Evolutionary conservation across 2,888 invertebrate species (phyloP).

Genomic region (Leucoptera coffeella): DNA sequence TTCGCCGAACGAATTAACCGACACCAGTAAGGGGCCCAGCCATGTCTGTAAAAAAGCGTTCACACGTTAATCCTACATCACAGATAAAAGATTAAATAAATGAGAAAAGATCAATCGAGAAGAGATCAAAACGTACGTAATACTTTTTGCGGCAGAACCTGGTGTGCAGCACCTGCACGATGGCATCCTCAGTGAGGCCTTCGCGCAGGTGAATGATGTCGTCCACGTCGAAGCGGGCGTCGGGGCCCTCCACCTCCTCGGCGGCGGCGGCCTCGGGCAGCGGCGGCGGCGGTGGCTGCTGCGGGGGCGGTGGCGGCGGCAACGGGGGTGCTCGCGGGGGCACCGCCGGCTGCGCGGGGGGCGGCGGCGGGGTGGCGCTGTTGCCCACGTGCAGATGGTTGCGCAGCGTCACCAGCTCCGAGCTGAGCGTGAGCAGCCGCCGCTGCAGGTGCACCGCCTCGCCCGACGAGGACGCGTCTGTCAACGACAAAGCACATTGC

Average conservation of each 20-base stretch:
- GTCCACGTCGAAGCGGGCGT: constrained; percentile 57
- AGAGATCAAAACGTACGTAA: constrained; percentile 68
- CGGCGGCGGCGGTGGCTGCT: constrained; percentile 7
- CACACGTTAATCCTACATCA: not conserved
- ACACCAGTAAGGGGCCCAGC: constrained; percentile 85
- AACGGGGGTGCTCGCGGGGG: constrained; percentile 4
- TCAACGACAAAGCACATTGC: constrained; percentile 11
- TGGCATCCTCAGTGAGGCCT: constrained; percentile 90
- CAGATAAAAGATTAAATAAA: not conserved
- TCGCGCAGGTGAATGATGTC: constrained; percentile 90
- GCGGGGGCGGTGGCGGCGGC: constrained; percentile 9
- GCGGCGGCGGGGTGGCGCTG: constrained; percentile 4
- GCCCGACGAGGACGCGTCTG: constrained; percentile 92
- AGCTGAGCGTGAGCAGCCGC: constrained; percentile 82
- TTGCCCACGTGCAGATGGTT: constrained; percentile 76
- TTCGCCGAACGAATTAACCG: constrained; percentile 85
- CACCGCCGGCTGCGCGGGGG: constrained; percentile 7
- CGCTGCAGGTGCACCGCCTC: constrained; percentile 92
- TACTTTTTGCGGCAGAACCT: constrained; percentile 81
- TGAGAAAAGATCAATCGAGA: no score
- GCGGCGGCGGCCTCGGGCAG: constrained; percentile 16
- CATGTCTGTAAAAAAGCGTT: constrained; percentile 64
- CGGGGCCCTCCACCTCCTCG: constrained; percentile 16
- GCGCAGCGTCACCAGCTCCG: constrained; percentile 85
- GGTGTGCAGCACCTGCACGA: constrained; percentile 85